Evolutionary conservation across 2,888 invertebrate species (phyloP).

Genomic region (Furcula furcula): DNA sequence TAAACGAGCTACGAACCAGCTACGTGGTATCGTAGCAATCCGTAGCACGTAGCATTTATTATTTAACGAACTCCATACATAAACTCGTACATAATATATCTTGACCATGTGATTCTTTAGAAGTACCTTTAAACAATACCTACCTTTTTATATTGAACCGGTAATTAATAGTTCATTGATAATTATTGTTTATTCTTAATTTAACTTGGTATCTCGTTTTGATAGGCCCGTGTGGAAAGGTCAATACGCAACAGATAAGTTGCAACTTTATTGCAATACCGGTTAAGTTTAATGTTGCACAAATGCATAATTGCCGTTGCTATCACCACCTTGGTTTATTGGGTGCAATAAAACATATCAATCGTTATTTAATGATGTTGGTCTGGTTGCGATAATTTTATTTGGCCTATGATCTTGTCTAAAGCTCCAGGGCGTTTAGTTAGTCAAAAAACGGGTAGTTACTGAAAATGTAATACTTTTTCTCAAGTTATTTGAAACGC

Average conservation of each 20-base stretch:
- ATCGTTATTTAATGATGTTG: constrained; percentile 1
- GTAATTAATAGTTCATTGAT: constrained; percentile 1
- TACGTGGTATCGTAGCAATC: constrained; percentile 28
- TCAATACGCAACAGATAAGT: neutral
- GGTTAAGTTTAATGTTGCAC: constrained; percentile 1
- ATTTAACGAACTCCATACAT: neutral
- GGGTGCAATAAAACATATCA: constrained; percentile 4
- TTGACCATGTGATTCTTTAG: neutral
- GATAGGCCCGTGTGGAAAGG: neutral
- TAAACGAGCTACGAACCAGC: no score
- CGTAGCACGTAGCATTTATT: constrained; percentile 12
- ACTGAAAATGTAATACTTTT: no score
- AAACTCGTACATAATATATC: neutral
- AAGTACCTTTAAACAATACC: neutral
- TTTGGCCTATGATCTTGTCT: no score
- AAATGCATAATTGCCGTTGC: constrained; percentile 2
- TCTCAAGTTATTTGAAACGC: no score
- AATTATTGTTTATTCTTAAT: constrained; percentile 1
- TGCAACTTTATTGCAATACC: neutral
- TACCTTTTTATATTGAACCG: neutral
- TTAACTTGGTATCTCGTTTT: neutral
- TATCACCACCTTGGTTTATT: constrained; percentile 5
- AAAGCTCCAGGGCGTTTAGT: no score
- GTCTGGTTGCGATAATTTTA: neutral
- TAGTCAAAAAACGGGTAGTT: no score